phyloP scores from a whole-genome alignment of 2,888 invertebrate genomes.

The Antheraea yamamai region DNA sequence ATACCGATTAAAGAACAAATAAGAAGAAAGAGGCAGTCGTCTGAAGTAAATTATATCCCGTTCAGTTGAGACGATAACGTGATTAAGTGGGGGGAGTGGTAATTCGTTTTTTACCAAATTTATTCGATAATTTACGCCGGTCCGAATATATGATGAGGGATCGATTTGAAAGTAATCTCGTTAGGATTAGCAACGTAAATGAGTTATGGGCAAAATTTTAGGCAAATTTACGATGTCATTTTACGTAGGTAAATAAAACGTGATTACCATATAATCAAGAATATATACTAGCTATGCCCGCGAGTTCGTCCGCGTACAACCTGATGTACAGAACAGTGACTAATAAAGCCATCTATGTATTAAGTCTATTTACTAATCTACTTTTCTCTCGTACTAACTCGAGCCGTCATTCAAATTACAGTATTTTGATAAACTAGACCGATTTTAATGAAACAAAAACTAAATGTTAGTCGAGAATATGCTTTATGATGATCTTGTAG shows the following conservation, averaged over 20 bases:
- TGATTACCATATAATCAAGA: too few species aligned
- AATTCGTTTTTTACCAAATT: slow-evolving; percentile 52
- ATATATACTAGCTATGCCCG: too few species aligned
- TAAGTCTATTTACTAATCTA: too few species aligned
- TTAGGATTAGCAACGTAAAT: slow-evolving; percentile 24
- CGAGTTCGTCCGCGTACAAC: too few species aligned
- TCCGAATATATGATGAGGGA: slow-evolving; percentile 19
- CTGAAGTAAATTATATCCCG: background rate
- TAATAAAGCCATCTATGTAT: too few species aligned
- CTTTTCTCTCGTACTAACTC: too few species aligned
- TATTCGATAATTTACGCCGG: slow-evolving; percentile 52
- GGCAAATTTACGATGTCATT: background rate
- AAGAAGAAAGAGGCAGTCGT: background rate
- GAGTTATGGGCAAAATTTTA: slow-evolving; percentile 19
- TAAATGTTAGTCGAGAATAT: too few species aligned
- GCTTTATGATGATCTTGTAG: too few species aligned
- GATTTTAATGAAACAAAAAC: too few species aligned
- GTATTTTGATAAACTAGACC: too few species aligned
- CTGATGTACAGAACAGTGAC: too few species aligned
- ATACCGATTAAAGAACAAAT: background rate
- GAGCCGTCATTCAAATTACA: too few species aligned
- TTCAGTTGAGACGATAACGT: background rate
- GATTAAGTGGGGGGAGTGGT: slow-evolving; percentile 20
- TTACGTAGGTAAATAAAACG: background rate
- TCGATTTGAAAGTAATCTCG: slow-evolving; percentile 25